phyloP scores from a whole-genome alignment of 2,113 vertebrate genomes.

The Gnathonemus longibarbis region DNA sequence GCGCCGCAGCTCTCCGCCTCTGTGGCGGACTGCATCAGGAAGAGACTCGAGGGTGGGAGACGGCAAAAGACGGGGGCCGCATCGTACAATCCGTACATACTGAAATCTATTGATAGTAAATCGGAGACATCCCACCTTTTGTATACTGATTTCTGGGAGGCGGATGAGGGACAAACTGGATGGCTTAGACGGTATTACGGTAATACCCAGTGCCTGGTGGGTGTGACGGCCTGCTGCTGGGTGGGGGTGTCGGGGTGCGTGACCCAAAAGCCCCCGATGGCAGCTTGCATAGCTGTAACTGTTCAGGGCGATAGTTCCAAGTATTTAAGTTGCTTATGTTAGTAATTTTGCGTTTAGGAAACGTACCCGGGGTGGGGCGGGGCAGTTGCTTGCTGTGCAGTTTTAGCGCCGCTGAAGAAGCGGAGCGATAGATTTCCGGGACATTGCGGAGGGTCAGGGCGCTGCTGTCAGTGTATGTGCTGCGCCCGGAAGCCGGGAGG shows the following conservation, averaged over 20 bases:
- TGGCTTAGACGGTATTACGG: not conserved
- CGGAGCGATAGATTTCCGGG: not conserved
- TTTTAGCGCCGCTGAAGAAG: not conserved
- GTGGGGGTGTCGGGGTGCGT: not conserved
- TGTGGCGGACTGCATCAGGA: slow-evolving; percentile 75
- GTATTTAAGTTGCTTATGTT: not conserved
- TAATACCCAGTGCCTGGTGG: not conserved
- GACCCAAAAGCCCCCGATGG: not conserved
- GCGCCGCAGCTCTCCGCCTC: slow-evolving; percentile 59
- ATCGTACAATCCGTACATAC: not conserved
- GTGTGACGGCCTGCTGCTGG: not conserved
- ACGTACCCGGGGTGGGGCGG: too few relatives aligned
- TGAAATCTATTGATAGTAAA: not conserved
- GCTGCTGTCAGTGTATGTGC: not conserved
- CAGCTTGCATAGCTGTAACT: not conserved
- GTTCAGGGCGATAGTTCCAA: not conserved
- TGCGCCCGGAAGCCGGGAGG: not conserved
- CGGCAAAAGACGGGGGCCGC: not conserved
- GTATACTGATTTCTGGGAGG: not conserved
- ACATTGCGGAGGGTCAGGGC: not conserved
- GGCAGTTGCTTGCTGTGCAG: not conserved
- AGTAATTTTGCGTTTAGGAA: not conserved
- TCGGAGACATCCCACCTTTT: not conserved
- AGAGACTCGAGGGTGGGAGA: slow-evolving; percentile 77
- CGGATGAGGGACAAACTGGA: not conserved